Conservation (phyloP, 2,888 invertebrate species). For the Hesperia comma region DNA sequence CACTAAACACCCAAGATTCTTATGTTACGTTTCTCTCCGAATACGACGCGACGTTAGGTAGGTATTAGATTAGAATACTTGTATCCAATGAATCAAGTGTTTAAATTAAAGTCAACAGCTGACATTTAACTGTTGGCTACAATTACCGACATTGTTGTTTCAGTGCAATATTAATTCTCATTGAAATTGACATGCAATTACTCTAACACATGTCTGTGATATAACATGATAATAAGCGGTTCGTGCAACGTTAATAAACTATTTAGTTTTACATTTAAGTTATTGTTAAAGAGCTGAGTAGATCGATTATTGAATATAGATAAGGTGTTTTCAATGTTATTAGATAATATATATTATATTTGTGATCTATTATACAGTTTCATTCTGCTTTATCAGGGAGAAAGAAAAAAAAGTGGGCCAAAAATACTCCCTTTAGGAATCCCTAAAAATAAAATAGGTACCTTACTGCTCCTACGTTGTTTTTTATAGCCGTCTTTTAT, state of each 20-base stretch:
- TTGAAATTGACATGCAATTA: conserved; percentile 34
- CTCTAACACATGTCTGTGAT: conserved; percentile 32
- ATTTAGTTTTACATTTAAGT: conserved; percentile 11
- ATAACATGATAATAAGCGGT: conserved; percentile 33
- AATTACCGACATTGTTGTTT: conserved; percentile 30
- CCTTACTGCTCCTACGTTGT: too few relatives aligned
- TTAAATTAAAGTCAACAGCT: conserved; percentile 27
- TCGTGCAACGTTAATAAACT: conserved; percentile 20
- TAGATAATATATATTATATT: too few relatives aligned
- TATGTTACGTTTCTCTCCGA: background rate
- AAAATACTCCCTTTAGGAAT: too few relatives aligned
- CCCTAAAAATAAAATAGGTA: too few relatives aligned
- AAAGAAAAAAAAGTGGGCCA: too few relatives aligned
- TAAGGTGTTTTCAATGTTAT: too few relatives aligned
- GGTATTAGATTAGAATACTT: background rate
- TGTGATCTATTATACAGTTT: too few relatives aligned
- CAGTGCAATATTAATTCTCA: conserved; percentile 30
- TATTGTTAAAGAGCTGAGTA: background rate
- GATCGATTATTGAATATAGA: conserved; percentile 3
- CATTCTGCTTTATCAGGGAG: too few relatives aligned
- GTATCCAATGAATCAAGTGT: conserved; percentile 20
- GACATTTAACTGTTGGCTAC: conserved; percentile 26
- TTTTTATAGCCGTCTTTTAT: too few relatives aligned
- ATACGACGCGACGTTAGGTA: too few relatives aligned
- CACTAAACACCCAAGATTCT: background rate